Evolutionary conservation across 2,113 vertebrate species (phyloP).

Genomic region (Melanerpes formicivorus): DNA sequence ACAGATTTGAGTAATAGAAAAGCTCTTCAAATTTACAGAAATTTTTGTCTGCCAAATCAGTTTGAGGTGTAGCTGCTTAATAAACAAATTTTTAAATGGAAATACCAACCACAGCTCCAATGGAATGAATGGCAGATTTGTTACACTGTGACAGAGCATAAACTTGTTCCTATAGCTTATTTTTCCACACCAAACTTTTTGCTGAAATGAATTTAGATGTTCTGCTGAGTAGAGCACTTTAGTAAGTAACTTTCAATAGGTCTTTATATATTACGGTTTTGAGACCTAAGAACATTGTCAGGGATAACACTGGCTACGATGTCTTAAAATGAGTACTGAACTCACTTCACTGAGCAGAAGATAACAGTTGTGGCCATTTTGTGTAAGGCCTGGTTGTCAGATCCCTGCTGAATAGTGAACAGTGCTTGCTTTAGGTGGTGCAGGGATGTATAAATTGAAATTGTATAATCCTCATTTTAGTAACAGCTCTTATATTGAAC

Average conservation of each 20-base stretch:
- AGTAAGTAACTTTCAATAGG: neutral
- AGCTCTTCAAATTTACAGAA: neutral
- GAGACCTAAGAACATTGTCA: neutral
- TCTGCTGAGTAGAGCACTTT: neutral
- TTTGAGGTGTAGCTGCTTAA: constrained; percentile 4
- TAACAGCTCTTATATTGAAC: neutral
- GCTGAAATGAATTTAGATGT: neutral
- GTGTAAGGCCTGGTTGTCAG: neutral
- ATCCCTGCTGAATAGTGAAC: neutral
- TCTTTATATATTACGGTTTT: neutral
- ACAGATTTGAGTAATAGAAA: neutral
- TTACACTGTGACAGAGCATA: constrained; percentile 18
- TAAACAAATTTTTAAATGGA: constrained; percentile 11
- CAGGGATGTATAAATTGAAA: neutral
- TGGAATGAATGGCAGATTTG: constrained; percentile 19
- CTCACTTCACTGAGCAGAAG: neutral
- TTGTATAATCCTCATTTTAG: neutral
- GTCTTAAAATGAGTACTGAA: neutral
- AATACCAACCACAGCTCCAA: neutral
- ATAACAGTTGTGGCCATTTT: neutral
- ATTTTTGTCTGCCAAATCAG: neutral
- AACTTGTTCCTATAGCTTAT: constrained; percentile 6
- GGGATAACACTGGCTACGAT: neutral
- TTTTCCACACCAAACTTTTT: neutral
- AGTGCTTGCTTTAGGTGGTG: neutral